A percentile compares a stretch with the other conserved stretches of the same genome.
These are phyloP conservation scores for Erynnis tages DNA, from an alignment of 2,888 invertebrate genomes.

Conservation along the genomic window DNA sequence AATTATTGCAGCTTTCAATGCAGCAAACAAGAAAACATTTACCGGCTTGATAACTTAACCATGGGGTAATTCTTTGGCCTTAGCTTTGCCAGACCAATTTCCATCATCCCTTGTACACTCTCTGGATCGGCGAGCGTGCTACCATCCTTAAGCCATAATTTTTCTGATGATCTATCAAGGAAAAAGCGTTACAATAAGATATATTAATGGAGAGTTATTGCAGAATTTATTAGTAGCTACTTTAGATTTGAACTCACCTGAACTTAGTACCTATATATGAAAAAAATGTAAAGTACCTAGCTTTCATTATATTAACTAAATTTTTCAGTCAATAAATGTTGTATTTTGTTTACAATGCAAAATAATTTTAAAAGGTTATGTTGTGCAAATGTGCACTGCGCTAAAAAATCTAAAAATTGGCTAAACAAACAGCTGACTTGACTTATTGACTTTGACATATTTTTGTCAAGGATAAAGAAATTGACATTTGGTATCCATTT, in stretches of 20 bases:
- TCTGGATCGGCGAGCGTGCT: conserved; percentile 80
- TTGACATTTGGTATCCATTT: background rate
- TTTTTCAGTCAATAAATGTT: conserved; percentile 2
- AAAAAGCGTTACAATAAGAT: background rate
- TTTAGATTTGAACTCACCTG: conserved; percentile 73
- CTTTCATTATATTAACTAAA: conserved; percentile 70
- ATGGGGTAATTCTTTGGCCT: conserved; percentile 80
- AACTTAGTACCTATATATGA: conserved; percentile 90
- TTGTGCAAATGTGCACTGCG: no score
- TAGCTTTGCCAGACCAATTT: conserved; percentile 82
- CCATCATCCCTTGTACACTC: conserved; percentile 88
- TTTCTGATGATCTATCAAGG: conserved; percentile 85
- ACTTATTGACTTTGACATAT: no score
- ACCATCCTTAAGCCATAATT: conserved; percentile 74
- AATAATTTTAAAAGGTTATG: no score
- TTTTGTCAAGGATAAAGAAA: no score
- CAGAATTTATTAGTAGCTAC: background rate
- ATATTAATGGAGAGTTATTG: background rate
- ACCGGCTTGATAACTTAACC: conserved; percentile 87
- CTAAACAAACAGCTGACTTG: background rate
- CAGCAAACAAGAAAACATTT: conserved; percentile 36
- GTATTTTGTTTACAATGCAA: no score
- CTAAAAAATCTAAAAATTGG: no score
- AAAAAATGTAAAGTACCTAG: conserved; percentile 87
- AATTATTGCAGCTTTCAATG: background rate